phyloP scores from a whole-genome alignment of 2,888 invertebrate species.

The Drosophila ustulata region DNA sequence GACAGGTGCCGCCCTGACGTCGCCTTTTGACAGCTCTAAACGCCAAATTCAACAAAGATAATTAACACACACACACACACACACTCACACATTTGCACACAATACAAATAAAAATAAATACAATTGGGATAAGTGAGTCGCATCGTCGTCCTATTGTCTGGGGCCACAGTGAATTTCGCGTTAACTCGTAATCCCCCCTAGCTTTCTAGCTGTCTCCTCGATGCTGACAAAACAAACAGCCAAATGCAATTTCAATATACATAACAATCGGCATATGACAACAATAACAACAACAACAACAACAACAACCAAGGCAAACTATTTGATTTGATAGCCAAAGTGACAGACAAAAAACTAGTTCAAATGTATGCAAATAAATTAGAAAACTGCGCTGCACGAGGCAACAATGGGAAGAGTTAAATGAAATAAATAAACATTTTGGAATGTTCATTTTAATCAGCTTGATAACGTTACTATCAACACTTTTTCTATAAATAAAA shows the following conservation, averaged over 20 bases:
- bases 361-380: slow-evolving; percentile 58
- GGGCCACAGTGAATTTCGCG: slow-evolving; percentile 22
- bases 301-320: slow-evolving; percentile 28
- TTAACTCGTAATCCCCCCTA: slow-evolving; percentile 1
- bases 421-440: not conserved
- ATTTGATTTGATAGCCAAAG: slow-evolving; percentile 61
- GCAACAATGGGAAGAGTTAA: slow-evolving; percentile 17
- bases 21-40: slow-evolving; percentile 67
- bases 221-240: slow-evolving; percentile 56
- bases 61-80: slow-evolving; percentile 56
- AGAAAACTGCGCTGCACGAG: slow-evolving; percentile 32
- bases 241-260: slow-evolving; percentile 62
- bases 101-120: slow-evolving; percentile 17
- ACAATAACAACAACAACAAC: slow-evolving; percentile 5
- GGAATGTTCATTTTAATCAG: not conserved
- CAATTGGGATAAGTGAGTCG: slow-evolving; percentile 48
- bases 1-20: slow-evolving; percentile 52
- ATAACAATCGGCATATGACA: slow-evolving; percentile 25
- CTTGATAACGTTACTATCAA: no score
- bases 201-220: not conserved
- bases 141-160: slow-evolving; percentile 66
- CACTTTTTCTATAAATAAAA: no score
- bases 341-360: slow-evolving; percentile 26
- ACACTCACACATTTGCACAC: slow-evolving; percentile 17
- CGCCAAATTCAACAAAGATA: slow-evolving; percentile 51